Evolutionary conservation across 2,888 invertebrate genomes (phyloP).

Genomic region (Nomada flava): DNA sequence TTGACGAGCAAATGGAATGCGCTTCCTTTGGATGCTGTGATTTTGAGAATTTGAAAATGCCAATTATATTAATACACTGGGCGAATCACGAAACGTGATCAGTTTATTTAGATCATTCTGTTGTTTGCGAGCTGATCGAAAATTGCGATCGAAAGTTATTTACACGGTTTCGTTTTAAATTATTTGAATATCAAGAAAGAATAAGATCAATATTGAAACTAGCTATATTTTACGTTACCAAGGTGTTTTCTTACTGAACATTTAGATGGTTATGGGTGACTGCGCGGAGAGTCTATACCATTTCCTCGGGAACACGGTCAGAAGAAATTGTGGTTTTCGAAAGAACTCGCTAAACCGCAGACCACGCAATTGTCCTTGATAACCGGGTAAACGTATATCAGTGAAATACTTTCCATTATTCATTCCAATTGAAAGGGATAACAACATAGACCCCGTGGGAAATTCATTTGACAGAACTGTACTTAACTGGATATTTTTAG

Average conservation of each 20-base stretch:
- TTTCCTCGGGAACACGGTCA: constrained; percentile 47
- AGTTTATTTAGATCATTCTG: too few species aligned
- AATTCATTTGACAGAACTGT: neutral
- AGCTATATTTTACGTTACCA: neutral
- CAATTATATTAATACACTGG: too few species aligned
- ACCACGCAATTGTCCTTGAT: constrained; percentile 51
- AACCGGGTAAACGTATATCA: constrained; percentile 45
- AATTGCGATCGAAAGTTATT: too few species aligned
- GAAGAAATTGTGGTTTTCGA: constrained; percentile 48
- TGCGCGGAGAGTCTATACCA: constrained; percentile 23
- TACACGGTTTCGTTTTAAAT: neutral
- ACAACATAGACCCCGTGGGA: constrained; percentile 40
- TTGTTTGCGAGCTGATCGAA: too few species aligned
- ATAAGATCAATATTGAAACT: neutral
- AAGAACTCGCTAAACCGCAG: constrained; percentile 58
- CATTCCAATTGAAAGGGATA: constrained; percentile 41
- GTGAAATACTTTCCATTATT: constrained; percentile 51
- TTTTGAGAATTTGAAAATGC: too few species aligned
- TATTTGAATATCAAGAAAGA: neutral
- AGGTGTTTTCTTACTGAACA: neutral
- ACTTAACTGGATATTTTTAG: too few species aligned
- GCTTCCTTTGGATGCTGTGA: too few species aligned
- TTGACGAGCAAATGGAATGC: neutral
- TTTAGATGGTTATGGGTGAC: neutral
- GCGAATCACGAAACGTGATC: too few species aligned